A percentile compares a stretch with the other conserved stretches of the same genome.
Evolutionary conservation across 2,888 invertebrate species (phyloP).

Genomic region (Ophioninae sp.): DNA sequence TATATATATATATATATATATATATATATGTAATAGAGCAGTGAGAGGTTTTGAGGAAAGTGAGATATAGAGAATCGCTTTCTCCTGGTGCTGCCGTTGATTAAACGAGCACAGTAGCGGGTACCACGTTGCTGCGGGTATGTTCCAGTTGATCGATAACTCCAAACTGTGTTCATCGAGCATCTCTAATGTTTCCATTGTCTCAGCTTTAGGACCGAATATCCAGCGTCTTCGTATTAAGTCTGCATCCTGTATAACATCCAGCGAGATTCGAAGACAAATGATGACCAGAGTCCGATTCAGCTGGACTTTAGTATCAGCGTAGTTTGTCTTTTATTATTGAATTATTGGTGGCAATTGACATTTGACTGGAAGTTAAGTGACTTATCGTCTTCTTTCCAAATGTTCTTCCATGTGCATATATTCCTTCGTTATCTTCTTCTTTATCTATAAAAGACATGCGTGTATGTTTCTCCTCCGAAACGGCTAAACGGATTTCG

Average conservation of each 20-base stretch:
- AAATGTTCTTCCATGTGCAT: no score
- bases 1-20: no score
- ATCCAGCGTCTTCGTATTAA: constrained; percentile 62
- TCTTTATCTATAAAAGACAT: no score
- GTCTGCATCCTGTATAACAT: constrained; percentile 24
- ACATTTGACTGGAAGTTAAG: constrained; percentile 5
- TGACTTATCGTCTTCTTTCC: no score
- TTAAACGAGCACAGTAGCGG: constrained; percentile 56
- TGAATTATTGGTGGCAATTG: constrained; percentile 17
- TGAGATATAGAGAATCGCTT: constrained; percentile 32
- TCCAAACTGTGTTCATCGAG: constrained; percentile 71
- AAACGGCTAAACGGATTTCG: no score
- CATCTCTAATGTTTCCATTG: constrained; percentile 75
- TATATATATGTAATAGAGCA: not conserved
- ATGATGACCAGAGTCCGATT: constrained; percentile 39
- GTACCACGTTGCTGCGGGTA: constrained; percentile 67
- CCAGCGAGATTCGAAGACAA: constrained; percentile 36
- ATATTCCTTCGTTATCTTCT: no score
- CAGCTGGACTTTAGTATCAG: not conserved
- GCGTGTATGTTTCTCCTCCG: no score
- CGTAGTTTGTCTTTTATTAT: constrained; percentile 13
- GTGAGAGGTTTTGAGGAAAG: constrained; percentile 30
- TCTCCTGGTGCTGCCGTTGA: constrained; percentile 54
- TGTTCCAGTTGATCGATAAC: constrained; percentile 74
- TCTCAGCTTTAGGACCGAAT: constrained; percentile 69